Evolutionary conservation across 2,797 vertebrate genomes (phyloP), one percentile per base, ranked within the genome.

Genomic region (Morus bassanus): DNA sequence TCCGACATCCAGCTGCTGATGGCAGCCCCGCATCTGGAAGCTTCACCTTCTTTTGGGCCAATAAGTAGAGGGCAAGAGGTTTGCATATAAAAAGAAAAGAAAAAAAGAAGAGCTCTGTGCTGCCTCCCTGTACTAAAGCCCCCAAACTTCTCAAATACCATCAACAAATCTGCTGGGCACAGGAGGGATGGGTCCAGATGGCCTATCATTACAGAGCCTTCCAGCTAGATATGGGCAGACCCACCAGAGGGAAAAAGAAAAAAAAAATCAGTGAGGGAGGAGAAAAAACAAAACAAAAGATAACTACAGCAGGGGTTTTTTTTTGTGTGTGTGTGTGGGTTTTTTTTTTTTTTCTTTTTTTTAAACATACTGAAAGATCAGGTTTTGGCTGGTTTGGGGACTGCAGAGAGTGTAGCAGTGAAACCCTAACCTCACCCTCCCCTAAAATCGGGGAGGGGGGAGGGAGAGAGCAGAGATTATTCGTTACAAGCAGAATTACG

Each of bases 1-100:
- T 93, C 93, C 95, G 82, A 81, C 53, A 64, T 92, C 74, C 92
- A 94, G 94, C 46, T 97, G 93, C 56, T 57, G 64, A 85, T 8
- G 57, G 94, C 45, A 92, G 78, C 16, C 24, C 51, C 0, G 10
- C 88, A 95, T 88, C 94, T 96, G 92, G 85, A 89, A 96, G 88
- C 72, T 94, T 92, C 65, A 67, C 93, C 76, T 94, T 93, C 68
- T 80, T 95, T 75, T 4, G 23, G 43, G 75, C 53, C 88, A 69
- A 10, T 39, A 96, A 95, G 78, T 25, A 91, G 57, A 95, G 53
- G 51, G 65, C 7, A 10, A 93, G 78, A 64, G 25, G 63, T 69
- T 89, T 85, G 56, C 24, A 50, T 64, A 94, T 85, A 78, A 28
- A 63, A 74, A 84, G 7, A 19, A 4, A 5, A 9, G 7, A 16